phyloP scores from a whole-genome alignment of 2,888 invertebrate genomes.

The Chorisops tibialis region DNA sequence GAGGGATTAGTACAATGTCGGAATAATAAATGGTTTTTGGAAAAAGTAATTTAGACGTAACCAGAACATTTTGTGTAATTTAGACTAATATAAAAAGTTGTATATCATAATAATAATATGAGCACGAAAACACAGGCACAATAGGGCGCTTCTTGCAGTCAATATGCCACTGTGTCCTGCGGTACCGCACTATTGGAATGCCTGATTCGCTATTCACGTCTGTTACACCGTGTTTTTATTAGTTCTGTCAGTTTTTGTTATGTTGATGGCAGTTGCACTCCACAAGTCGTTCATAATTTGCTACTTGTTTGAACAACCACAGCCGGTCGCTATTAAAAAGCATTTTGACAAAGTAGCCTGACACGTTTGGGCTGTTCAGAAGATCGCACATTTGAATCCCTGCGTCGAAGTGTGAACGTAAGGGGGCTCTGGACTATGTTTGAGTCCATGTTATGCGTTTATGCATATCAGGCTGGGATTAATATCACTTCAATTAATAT shows the following conservation, averaged over 20 bases:
- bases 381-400: background rate
- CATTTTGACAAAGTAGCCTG: slow-evolving; percentile 32
- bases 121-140: background rate
- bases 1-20: slow-evolving; percentile 34
- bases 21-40: slow-evolving; percentile 34
- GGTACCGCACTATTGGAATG: background rate
- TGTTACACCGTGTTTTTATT: slow-evolving; percentile 30
- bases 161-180: background rate
- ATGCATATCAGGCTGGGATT: slow-evolving; percentile 29
- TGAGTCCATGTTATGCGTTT: slow-evolving; percentile 11
- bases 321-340: slow-evolving; percentile 33
- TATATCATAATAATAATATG: slow-evolving; percentile 32
- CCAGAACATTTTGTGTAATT: slow-evolving; percentile 26
- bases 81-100: slow-evolving; percentile 32
- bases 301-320: slow-evolving; percentile 13
- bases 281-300: background rate
- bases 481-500: slow-evolving; percentile 25
- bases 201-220: background rate
- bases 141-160: slow-evolving; percentile 7
- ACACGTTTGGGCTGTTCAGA: background rate
- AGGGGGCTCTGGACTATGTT: too few species aligned
- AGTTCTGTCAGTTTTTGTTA: slow-evolving; percentile 29
- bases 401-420: too few species aligned
- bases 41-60: slow-evolving; percentile 33
- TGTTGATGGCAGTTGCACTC: slow-evolving; percentile 2